phyloP scores from a whole-genome alignment of 1,140 invertebrate genomes.

The Sesamia nonagrioides region DNA sequence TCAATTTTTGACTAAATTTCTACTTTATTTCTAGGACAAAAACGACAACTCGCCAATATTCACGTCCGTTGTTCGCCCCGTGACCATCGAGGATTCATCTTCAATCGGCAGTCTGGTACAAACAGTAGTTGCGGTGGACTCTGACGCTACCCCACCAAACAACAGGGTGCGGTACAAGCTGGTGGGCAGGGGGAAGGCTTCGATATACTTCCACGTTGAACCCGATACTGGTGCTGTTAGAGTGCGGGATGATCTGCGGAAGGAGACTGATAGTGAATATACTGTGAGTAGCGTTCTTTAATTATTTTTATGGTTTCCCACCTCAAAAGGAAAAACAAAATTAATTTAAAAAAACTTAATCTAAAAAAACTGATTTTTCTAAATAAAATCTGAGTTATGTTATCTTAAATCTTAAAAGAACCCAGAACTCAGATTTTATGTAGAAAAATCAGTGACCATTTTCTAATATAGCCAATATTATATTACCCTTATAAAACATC shows the following conservation, averaged over 20 bases:
- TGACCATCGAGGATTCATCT: slow-evolving; percentile 94
- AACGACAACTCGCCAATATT: slow-evolving; percentile 96
- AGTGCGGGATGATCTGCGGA: slow-evolving; percentile 94
- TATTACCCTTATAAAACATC: too few relatives aligned
- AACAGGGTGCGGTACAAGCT: slow-evolving; percentile 95
- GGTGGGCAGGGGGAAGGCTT: slow-evolving; percentile 92
- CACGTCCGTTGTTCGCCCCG: slow-evolving; percentile 92
- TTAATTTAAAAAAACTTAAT: too few relatives aligned
- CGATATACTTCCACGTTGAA: slow-evolving; percentile 95
- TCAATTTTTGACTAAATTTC: too few relatives aligned
- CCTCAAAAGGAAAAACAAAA: too few relatives aligned
- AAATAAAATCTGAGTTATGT: too few relatives aligned
- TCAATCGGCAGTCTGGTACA: slow-evolving; percentile 93
- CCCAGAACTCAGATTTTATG: too few relatives aligned
- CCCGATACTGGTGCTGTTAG: slow-evolving; percentile 93
- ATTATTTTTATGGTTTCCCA: too few relatives aligned
- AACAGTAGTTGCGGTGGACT: slow-evolving; percentile 93
- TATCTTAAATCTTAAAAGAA: too few relatives aligned
- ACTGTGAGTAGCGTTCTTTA: slow-evolving; percentile 83
- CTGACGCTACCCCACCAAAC: slow-evolving; percentile 93
- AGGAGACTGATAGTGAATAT: slow-evolving; percentile 95
- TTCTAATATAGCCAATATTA: too few relatives aligned
- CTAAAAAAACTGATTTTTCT: too few relatives aligned
- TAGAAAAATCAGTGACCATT: too few relatives aligned
- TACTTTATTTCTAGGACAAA: too few relatives aligned